These are phyloP conservation scores for Iguana delicatissima DNA, from an alignment of 2,797 vertebrate genomes.

Conservation along the genomic window DNA sequence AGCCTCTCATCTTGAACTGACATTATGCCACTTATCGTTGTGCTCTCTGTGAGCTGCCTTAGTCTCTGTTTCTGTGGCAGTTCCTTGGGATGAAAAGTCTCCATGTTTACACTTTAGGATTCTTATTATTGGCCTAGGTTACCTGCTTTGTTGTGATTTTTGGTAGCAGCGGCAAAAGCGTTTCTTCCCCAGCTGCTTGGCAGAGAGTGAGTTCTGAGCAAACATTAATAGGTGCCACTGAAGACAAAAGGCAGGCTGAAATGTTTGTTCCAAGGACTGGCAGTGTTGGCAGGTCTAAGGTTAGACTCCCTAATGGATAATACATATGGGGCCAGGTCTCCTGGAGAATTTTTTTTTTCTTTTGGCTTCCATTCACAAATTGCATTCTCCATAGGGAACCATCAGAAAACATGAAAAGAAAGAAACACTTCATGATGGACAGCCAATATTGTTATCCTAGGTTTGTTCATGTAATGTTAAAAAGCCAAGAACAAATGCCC, in stretches of 20 bases:
- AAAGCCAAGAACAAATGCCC: neutral
- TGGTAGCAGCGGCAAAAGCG: slow-evolving; percentile 6
- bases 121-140: slow-evolving; percentile 30
- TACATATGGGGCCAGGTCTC: neutral
- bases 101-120: slow-evolving; percentile 31
- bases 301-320: neutral
- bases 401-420: neutral
- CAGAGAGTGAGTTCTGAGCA: slow-evolving; percentile 49
- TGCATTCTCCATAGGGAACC: neutral
- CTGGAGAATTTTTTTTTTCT: neutral
- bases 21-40: slow-evolving; percentile 11
- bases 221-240: slow-evolving; percentile 9
- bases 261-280: slow-evolving; percentile 17
- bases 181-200: slow-evolving; percentile 49
- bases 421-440: neutral
- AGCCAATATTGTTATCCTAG: neutral
- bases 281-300: neutral
- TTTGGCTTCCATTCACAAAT: neutral
- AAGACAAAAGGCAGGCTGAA: slow-evolving; percentile 34
- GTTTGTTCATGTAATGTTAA: neutral
- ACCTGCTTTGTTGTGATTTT: neutral
- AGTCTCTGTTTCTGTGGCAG: neutral
- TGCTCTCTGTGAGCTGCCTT: neutral
- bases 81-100: slow-evolving; percentile 43
- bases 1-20: slow-evolving; percentile 33